Base-by-base conservation (phyloP, 2,888 invertebrate species). In the Tenthredo amoena region DNA sequence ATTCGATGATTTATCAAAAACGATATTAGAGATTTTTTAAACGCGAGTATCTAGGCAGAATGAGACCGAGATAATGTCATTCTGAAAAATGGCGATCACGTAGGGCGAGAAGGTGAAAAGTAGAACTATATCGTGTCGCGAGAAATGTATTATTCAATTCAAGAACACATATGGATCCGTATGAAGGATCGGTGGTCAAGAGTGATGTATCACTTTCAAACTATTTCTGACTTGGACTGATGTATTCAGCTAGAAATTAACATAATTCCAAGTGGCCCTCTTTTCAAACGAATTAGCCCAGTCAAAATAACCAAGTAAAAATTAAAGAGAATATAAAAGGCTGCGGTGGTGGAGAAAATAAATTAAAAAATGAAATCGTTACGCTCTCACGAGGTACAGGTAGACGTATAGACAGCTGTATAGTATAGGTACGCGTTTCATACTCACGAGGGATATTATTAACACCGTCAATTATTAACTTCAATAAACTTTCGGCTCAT, bases 181-280 rank as follows among this genome's bases (percentile, higher is more conserved):
- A 91, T 93, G 92, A 92, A 91, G 92, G 91, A 92, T 93, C 91
- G 92, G 92, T 88, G 88, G 88, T 88, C 89, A 87, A 90, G 88
- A 89, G 90, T 93, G 93, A 93, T 93, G 91, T 92, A 93, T 93
- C 92, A 92, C 91, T 89, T 90, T 90, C 91, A 91, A 92, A 91
- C 92, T 91, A 93, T 92, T 92, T 90, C 89, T 90, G 92, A 91
- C 93, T 92, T 89, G 92, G 89, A 91, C 92, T 90, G 91, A 92
- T 92, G 91, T 92, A 93, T 93, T 91, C 90, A 87, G 88, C 85
- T 87, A 72, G 82, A 88, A 87, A 89, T 90, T 88, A 88, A 87
- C 88, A 87, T 87, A 89, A 90, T 91, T 89, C 87, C 85, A 86
- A 47, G 65, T 77, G 85, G 86, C 86, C 84, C 83, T 81, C 58